Base-by-base conservation (phyloP, 2,113 vertebrate species). In the Piprites chloris region DNA sequence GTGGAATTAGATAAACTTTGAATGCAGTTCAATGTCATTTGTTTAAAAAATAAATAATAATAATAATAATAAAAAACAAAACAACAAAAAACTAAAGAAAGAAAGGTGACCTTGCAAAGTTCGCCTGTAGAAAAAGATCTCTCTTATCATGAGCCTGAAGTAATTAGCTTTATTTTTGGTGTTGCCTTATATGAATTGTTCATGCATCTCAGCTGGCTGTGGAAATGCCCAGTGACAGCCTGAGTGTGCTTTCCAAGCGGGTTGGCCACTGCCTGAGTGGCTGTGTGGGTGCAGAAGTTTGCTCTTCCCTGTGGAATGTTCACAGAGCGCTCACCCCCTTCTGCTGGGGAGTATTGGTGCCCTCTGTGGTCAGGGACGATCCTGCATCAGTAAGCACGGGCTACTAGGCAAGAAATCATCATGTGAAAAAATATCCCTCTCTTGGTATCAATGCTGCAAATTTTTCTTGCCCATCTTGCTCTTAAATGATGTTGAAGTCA, bases 121-220 rank as follows among this genome's bases (percentile, higher is more conserved):
- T 47, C n/a, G 94, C 90, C 85, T 63, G 59, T 94, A 86, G 96
- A 75, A 85, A 83, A 73, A 86, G 71, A 80, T 90, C 63, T 91
- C 74, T 90, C 67, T 80, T 95, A 83, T 35, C 42, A 52, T 80
- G 10, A 95, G 82, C 96, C 93, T 83, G n/a, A 89, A 94, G 90
- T 95, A 94, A 96, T 96, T 96, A 95, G 63, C 75, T 96, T 96
- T 94, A 94, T 77, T 96, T 97, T 93, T 96, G 91, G 59, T 77
- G 75, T 77, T 87, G 87, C 78, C 87, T 90, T 77, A 28, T 47
- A 52, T 52, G 68, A 95, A 26, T 94, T 67, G 82, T 81, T 86
- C 19, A 3, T 63, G 42, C 5, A 1, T 86, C 91, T 83, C 78
- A 69, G 63, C 85, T 76, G 93, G 85, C 81, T 80, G 93, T 75